Conservation (phyloP, 1,140 invertebrate genomes). For the Cyclina sinensis region DNA sequence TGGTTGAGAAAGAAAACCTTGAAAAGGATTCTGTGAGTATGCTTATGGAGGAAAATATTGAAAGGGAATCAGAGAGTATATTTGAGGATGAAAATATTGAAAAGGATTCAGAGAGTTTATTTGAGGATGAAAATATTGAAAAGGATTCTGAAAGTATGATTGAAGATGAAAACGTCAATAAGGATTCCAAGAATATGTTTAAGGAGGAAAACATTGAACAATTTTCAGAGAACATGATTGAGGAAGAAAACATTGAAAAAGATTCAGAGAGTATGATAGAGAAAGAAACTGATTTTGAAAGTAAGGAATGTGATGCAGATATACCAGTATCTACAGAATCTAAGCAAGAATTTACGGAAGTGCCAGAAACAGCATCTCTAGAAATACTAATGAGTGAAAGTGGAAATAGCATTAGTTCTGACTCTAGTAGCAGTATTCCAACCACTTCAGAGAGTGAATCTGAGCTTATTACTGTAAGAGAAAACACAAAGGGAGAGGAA, state of each 20-base stretch:
- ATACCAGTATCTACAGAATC: background rate
- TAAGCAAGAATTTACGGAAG: too few species aligned
- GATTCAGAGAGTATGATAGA: too few species aligned
- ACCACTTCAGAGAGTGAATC: slow-evolving; percentile 59
- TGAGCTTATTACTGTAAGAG: slow-evolving; percentile 52
- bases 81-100: too few species aligned
- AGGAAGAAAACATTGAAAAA: too few species aligned
- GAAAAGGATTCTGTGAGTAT: too few species aligned
- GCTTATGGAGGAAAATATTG: too few species aligned
- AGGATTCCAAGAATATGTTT: background rate
- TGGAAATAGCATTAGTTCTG: slow-evolving; percentile 57
- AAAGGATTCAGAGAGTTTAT: too few species aligned
- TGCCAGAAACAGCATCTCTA: background rate
- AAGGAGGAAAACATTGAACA: too few species aligned
- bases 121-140: slow-evolving; percentile 15
- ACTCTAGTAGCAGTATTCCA: slow-evolving; percentile 45
- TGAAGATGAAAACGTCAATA: background rate
- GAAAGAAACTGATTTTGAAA: background rate
- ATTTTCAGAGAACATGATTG: too few species aligned
- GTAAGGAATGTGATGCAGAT: background rate
- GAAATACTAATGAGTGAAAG: background rate
- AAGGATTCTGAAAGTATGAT: slow-evolving; percentile 40
- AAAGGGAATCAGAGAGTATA: too few species aligned
- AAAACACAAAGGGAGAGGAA: slow-evolving; percentile 1
- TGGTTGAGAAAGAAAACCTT: too few species aligned